Evolutionary conservation across 2,888 invertebrate genomes (phyloP), one percentile per base, ranked within the genome.

Genomic region (Tetragnatha montana): DNA sequence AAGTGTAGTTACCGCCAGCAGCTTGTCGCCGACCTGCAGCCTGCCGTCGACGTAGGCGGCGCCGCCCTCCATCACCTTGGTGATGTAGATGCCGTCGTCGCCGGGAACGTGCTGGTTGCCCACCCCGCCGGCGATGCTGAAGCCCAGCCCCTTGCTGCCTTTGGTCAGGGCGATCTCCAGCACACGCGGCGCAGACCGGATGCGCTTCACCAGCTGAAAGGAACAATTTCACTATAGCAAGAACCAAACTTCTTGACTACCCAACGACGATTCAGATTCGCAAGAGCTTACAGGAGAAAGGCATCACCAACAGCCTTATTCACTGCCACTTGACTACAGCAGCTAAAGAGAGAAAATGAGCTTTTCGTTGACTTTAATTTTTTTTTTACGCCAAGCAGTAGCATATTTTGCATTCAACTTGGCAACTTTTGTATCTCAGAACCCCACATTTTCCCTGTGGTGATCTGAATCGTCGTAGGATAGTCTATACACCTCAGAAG

Each of bases 91-190:
- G 93, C 97, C 96, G 90, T 98, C 96, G 94, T 99, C 99, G 91
- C 98, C 98, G 91, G 92, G 92, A 35, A 92, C 91, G 94, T 98
- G 98, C 21, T 99, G 99, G 95, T 98, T 99, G 94, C 99, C 99
- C 49, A 96, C 97, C 92, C 99, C 99, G 80, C 99, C 99, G 87
- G 99, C 99, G 94, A 99, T 99, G 94, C 98, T 98, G 95, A 99
- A 99, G 47, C 99, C 99, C 91, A 99, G 95, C 17, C 99, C 99
- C n/a, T 98, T 96, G 91, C 96, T 96, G 82, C 97, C 97, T 92
- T 93, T 91, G n/a, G 88, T 50, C 8, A 91, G 68, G 50, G 88
- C 91, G n/a, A 91, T 88, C 79, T 86, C 85, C 49, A 90, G 69
- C 21, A 88, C 50, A 10, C 89, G 68, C 8, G 80, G 68, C 1